Evolutionary conservation across 2,113 vertebrate species (phyloP).

Genomic region (Gnathonemus echidnorhynchus): DNA sequence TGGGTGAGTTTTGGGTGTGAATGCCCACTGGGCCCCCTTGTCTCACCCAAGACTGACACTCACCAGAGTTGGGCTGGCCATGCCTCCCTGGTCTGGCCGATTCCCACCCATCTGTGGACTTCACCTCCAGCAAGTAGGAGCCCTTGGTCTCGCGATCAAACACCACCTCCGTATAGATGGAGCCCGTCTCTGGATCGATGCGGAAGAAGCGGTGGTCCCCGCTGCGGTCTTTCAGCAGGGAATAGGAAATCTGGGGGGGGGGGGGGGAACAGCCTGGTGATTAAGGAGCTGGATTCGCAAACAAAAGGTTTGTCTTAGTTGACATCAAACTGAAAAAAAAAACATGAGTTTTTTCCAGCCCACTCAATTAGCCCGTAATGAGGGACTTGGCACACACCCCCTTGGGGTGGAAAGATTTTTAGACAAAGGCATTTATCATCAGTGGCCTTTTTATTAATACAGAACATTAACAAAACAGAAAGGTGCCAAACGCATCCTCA

Average conservation of each 20-base stretch:
- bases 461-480: neutral
- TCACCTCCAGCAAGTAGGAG: slow-evolving; percentile 78
- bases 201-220: slow-evolving; percentile 71
- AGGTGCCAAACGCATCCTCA: neutral
- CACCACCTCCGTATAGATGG: slow-evolving; percentile 69
- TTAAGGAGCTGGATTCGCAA: neutral
- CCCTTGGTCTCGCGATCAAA: slow-evolving; percentile 80
- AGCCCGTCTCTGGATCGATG: slow-evolving; percentile 69
- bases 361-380: neutral
- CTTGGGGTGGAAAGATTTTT: neutral
- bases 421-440: neutral
- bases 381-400: neutral
- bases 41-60: slow-evolving; percentile 15
- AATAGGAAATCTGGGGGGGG: slow-evolving; percentile 70
- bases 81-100: slow-evolving; percentile 76
- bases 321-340: neutral
- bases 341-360: neutral
- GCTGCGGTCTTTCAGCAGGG: slow-evolving; percentile 70
- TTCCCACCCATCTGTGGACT: slow-evolving; percentile 74
- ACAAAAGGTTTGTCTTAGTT: neutral
- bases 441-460: neutral
- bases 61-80: slow-evolving; percentile 80
- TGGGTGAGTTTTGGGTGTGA: neutral
- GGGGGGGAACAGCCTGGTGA: neutral
- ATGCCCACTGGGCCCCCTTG: neutral